Percentiles rank a stretch among this genome's conserved stretches.
These are phyloP conservation scores for Ips nitidus DNA, from an alignment of 1,140 invertebrate species.

Conservation along the genomic window DNA sequence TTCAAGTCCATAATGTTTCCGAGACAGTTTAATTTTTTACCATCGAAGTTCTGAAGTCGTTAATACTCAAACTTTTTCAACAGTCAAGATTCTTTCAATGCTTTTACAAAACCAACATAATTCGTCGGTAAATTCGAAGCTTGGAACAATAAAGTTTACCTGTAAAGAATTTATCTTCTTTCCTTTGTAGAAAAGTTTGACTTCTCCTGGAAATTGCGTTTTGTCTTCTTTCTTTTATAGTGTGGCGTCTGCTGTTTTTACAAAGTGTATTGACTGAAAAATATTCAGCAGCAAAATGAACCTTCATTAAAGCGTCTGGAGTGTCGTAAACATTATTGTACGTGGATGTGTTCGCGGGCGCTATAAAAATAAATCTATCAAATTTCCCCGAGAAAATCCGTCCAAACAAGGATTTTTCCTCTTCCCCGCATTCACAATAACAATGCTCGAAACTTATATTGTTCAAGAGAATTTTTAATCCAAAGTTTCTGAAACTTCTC, in stretches of 20 bases:
- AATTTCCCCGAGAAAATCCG: background rate
- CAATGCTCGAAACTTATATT: background rate
- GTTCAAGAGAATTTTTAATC: slow-evolving; percentile 14
- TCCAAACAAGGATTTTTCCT: background rate
- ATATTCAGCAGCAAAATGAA: background rate
- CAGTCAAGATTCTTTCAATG: background rate
- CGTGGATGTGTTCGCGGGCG: no score
- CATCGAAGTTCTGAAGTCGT: background rate
- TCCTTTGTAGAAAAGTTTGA: slow-evolving; percentile 1
- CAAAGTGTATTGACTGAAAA: background rate
- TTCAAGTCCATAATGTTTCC: no score
- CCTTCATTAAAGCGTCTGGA: background rate
- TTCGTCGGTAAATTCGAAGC: slow-evolving; percentile 10
- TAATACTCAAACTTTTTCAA: background rate
- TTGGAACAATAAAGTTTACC: slow-evolving; percentile 20
- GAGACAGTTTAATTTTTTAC: background rate
- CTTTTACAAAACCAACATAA: slow-evolving; percentile 7
- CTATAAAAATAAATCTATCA: background rate
- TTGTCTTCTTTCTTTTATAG: background rate
- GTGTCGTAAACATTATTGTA: no score
- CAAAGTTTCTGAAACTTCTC: slow-evolving; percentile 8
- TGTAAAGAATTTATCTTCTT: slow-evolving; percentile 20
- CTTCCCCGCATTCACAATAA: background rate
- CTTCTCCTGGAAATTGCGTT: slow-evolving; percentile 11
- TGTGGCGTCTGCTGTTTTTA: no score